Conservation (phyloP, 2,888 invertebrate genomes). For the Adela reaumurella region DNA sequence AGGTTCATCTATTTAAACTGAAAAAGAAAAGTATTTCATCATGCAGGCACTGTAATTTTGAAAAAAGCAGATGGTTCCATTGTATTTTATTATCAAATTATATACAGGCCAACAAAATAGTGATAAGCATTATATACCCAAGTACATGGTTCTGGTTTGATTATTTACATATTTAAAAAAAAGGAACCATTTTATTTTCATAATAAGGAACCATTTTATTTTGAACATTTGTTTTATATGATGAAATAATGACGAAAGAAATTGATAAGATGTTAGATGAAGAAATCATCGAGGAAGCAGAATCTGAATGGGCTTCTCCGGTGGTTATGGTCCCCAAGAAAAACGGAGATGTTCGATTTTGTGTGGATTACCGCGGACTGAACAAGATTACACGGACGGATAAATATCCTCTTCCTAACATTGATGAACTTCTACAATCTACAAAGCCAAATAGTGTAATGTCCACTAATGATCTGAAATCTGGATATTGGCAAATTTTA, state of each 20-base stretch:
- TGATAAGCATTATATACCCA: too few relatives aligned
- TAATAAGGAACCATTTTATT: too few relatives aligned
- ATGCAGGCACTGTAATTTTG: too few relatives aligned
- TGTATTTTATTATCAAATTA: too few relatives aligned
- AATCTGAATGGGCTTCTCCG: constrained; percentile 23
- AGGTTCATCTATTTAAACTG: too few relatives aligned
- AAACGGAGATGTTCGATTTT: constrained; percentile 17
- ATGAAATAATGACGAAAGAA: constrained; percentile 14
- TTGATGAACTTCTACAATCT: constrained; percentile 25
- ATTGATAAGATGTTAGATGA: constrained; percentile 19
- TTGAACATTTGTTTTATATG: too few relatives aligned
- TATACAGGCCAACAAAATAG: too few relatives aligned
- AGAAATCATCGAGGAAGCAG: constrained; percentile 21
- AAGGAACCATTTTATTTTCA: too few relatives aligned
- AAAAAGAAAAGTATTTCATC: too few relatives aligned
- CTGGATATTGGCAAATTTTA: constrained; percentile 24
- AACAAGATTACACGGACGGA: constrained; percentile 15
- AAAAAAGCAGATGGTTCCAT: too few relatives aligned
- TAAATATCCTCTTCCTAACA: constrained; percentile 25
- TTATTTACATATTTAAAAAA: too few relatives aligned
- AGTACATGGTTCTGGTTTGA: too few relatives aligned
- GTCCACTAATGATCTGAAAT: constrained; percentile 21
- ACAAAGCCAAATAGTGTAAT: constrained; percentile 18
- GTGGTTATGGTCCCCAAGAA: constrained; percentile 24
- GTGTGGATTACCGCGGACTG: constrained; percentile 21